Conservation (phyloP, 1,140 invertebrate genomes). For the Zaprionus camerounensis region DNA sequence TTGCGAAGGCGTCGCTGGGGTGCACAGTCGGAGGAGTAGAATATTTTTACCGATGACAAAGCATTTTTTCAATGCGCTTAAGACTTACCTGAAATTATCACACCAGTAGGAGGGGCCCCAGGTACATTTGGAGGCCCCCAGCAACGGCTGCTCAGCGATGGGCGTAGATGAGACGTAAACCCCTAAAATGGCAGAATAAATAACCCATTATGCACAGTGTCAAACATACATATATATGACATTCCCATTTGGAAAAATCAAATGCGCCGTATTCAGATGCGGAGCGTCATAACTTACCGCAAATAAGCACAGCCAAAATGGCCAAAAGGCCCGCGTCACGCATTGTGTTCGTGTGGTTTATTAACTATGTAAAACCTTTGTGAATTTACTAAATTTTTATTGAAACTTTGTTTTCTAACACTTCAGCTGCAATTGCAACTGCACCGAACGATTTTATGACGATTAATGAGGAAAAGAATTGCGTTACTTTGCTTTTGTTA, state of each 20-base stretch:
- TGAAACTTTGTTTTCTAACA: conserved; percentile 23
- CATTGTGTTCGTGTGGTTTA: conserved; percentile 45
- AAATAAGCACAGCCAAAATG: conserved; percentile 68
- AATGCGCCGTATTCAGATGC: conserved; percentile 43
- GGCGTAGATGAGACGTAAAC: conserved; percentile 61
- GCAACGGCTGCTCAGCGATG: conserved; percentile 62
- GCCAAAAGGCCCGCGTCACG: conserved; percentile 70
- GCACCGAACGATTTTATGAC: conserved; percentile 44
- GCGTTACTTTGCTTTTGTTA: conserved; percentile 44
- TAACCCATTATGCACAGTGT: conserved; percentile 5
- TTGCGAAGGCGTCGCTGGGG: background rate
- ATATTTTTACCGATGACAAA: conserved; percentile 28
- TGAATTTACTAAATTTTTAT: conserved; percentile 15
- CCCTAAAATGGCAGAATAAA: conserved; percentile 51
- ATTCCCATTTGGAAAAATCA: conserved; percentile 35
- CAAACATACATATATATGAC: conserved; percentile 38
- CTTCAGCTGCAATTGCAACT: conserved; percentile 48
- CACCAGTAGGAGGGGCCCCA: conserved; percentile 94
- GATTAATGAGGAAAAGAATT: conserved; percentile 47
- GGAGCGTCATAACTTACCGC: conserved; percentile 60
- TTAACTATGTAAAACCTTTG: conserved; percentile 3
- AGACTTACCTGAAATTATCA: conserved; percentile 88
- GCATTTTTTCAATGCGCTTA: conserved; percentile 17
- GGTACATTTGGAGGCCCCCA: conserved; percentile 89
- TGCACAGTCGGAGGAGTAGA: background rate